Evolutionary conservation across 2,797 vertebrate genomes (phyloP).

Genomic region (Schizothorax lantsangensis): DNA sequence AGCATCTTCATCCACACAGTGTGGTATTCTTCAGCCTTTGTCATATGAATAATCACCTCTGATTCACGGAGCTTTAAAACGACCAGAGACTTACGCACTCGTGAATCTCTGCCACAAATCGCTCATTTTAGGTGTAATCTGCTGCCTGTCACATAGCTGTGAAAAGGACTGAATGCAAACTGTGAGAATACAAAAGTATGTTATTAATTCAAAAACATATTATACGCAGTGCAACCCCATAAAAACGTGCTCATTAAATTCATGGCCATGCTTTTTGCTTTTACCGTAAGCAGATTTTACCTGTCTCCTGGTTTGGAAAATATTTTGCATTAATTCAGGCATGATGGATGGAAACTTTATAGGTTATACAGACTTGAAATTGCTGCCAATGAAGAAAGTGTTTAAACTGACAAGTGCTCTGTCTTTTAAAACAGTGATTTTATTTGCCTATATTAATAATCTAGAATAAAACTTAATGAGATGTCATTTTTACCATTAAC

Average conservation of each 20-base stretch:
- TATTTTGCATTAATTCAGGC: conserved; percentile 48
- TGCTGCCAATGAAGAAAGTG: background rate
- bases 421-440: background rate
- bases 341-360: conserved; percentile 22
- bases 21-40: conserved; percentile 54
- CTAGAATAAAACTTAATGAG: background rate
- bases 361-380: background rate
- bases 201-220: conserved; percentile 50
- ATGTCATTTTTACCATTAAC: background rate
- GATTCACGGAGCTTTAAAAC: background rate
- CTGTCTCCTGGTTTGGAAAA: conserved; percentile 54
- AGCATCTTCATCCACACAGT: conserved; percentile 51
- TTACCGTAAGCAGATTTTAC: conserved; percentile 66
- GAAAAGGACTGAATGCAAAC: conserved; percentile 53
- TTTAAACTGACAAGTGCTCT: conserved; percentile 3
- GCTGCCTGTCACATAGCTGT: conserved; percentile 6
- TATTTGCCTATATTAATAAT: background rate
- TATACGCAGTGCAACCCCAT: conserved; percentile 50
- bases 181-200: background rate
- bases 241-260: conserved; percentile 64
- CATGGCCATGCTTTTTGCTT: conserved; percentile 51
- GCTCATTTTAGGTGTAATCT: background rate
- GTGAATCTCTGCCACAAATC: background rate
- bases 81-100: background rate
- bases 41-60: background rate